These are phyloP conservation scores for Galleria mellonella DNA, from an alignment of 1,140 invertebrate species.

Conservation along the genomic window DNA sequence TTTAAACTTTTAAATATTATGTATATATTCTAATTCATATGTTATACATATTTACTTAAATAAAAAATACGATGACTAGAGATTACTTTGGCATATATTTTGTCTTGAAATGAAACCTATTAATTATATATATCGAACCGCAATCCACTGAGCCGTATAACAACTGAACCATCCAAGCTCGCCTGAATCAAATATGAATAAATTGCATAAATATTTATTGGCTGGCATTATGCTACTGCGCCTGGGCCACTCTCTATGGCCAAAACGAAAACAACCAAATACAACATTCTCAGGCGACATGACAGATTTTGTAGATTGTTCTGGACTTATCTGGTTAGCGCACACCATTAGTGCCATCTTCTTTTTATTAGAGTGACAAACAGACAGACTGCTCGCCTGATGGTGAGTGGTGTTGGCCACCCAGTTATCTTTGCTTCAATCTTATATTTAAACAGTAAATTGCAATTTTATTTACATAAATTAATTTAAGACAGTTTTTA, in stretches of 20 bases:
- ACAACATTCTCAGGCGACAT: slow-evolving; percentile 51
- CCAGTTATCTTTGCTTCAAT: not conserved
- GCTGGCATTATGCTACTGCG: slow-evolving; percentile 52
- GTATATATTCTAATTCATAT: too few species aligned
- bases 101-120: too few species aligned
- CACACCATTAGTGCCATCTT: slow-evolving; percentile 56
- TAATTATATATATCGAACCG: slow-evolving; percentile 13
- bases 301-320: slow-evolving; percentile 60
- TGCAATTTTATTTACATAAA: too few species aligned
- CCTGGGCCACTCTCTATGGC: slow-evolving; percentile 11
- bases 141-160: not conserved
- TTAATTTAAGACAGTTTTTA: too few species aligned
- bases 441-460: too few species aligned
- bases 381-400: not conserved
- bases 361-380: slow-evolving; percentile 6
- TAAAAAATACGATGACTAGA: too few species aligned
- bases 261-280: slow-evolving; percentile 41
- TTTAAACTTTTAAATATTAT: too few species aligned
- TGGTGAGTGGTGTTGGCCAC: not conserved
- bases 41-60: too few species aligned
- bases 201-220: slow-evolving; percentile 69
- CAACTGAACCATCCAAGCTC: slow-evolving; percentile 8
- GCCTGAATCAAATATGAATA: slow-evolving; percentile 45
- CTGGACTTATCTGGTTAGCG: slow-evolving; percentile 40
- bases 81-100: too few species aligned